These are phyloP conservation scores for Lutjanus argentimaculatus DNA, from an alignment of 2,797 vertebrate genomes.

Conservation along the genomic window DNA sequence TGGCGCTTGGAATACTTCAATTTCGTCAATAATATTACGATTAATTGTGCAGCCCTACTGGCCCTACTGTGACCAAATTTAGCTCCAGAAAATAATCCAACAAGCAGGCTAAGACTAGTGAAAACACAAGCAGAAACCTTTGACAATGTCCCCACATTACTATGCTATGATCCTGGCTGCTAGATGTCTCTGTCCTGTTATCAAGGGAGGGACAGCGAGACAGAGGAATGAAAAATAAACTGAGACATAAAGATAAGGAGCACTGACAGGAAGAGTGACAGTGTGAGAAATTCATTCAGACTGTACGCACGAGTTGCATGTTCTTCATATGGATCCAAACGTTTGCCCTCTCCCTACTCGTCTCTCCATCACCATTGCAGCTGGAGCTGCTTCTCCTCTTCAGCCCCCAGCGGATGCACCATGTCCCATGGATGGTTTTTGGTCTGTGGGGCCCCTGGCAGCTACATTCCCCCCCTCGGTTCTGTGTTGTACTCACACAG, in stretches of 20 bases:
- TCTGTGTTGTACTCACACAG: constrained; percentile 43
- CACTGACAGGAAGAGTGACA: background rate
- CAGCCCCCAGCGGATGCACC: constrained; percentile 26
- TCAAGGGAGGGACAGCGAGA: background rate
- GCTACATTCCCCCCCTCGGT: constrained; percentile 3
- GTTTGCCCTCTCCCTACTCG: background rate
- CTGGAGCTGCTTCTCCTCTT: constrained; percentile 18
- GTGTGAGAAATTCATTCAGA: background rate
- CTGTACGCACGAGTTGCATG: background rate
- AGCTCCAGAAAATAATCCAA: no score
- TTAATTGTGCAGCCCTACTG: no score
- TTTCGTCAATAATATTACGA: no score
- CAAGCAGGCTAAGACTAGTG: background rate
- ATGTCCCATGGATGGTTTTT: constrained; percentile 31
- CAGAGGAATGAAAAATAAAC: background rate
- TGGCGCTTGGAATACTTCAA: background rate
- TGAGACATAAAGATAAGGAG: background rate
- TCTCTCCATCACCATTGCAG: constrained; percentile 29
- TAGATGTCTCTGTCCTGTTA: background rate
- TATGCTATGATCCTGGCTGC: background rate
- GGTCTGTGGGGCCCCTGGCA: constrained; percentile 49
- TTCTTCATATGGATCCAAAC: constrained; percentile 16
- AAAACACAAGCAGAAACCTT: background rate
- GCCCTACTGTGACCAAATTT: background rate
- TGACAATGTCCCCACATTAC: background rate